phyloP scores from a whole-genome alignment of 2,113 vertebrate species.

The Gobio gobio region DNA sequence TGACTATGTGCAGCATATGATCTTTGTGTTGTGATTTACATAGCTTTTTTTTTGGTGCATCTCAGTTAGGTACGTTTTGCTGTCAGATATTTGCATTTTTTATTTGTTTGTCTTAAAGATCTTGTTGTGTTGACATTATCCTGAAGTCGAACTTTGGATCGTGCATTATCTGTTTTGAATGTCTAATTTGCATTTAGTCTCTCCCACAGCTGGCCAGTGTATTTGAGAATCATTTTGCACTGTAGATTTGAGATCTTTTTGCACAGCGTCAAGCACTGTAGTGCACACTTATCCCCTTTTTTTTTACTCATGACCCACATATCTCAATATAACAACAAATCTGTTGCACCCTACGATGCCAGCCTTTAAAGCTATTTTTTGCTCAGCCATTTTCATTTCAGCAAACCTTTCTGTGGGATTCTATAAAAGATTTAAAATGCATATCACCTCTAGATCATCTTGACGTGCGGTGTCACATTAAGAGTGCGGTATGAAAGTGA shows the following conservation, averaged over 20 bases:
- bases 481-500: not conserved
- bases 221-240: not conserved
- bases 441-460: not conserved
- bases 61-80: not conserved
- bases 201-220: not conserved
- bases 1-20: not conserved
- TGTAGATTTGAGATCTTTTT: not conserved
- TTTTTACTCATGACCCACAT: slow-evolving; percentile 37
- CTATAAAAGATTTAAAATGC: not conserved
- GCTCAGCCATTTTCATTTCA: not conserved
- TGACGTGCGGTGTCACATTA: not conserved
- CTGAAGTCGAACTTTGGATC: not conserved
- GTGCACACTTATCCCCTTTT: not conserved
- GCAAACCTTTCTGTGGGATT: not conserved
- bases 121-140: not conserved
- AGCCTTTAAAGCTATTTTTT: not conserved
- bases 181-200: not conserved
- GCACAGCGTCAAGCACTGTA: not conserved
- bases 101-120: slow-evolving; percentile 14
- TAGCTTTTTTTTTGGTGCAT: not conserved
- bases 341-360: not conserved
- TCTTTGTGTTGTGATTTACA: not conserved
- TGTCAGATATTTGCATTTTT: not conserved
- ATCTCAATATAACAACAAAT: slow-evolving; percentile 10
- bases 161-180: not conserved